phyloP scores from a whole-genome alignment of 1,140 invertebrate genomes.

The Mizuhopecten yessoensis region DNA sequence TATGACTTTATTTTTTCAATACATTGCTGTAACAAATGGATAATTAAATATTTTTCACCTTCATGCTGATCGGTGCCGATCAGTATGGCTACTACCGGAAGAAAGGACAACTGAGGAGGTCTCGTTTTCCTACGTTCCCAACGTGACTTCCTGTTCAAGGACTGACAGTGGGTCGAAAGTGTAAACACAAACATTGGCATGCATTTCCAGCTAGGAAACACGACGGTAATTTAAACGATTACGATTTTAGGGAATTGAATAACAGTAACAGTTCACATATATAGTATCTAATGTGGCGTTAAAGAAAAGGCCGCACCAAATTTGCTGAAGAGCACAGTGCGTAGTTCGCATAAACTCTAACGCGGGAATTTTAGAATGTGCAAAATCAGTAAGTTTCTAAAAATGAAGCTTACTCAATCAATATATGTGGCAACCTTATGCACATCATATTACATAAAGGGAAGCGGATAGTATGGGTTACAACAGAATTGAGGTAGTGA shows the following conservation, averaged over 20 bases:
- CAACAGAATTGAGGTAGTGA: too few species aligned
- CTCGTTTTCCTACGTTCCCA: not conserved
- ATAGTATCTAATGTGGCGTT: not conserved
- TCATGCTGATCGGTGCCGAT: conserved; percentile 70
- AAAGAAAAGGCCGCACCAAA: not conserved
- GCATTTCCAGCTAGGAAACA: not conserved
- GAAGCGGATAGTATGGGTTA: too few species aligned
- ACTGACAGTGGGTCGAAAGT: not conserved
- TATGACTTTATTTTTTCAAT: not conserved
- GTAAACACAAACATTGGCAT: not conserved
- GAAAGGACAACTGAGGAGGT: conserved; percentile 52
- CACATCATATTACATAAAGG: too few species aligned
- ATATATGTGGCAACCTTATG: too few species aligned
- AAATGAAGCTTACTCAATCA: not conserved
- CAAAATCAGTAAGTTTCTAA: conserved; percentile 6
- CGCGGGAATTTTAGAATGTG: conserved; percentile 31
- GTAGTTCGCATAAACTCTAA: not conserved
- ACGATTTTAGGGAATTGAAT: not conserved
- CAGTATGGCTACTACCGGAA: conserved; percentile 69
- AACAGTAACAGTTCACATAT: not conserved
- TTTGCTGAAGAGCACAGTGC: not conserved
- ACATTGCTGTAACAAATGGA: not conserved
- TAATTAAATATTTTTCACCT: conserved; percentile 59
- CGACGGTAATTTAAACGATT: not conserved
- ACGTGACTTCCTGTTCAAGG: conserved; percentile 36